Base-by-base conservation (phyloP, 2,113 vertebrate genomes). In the Callipepla californica region DNA sequence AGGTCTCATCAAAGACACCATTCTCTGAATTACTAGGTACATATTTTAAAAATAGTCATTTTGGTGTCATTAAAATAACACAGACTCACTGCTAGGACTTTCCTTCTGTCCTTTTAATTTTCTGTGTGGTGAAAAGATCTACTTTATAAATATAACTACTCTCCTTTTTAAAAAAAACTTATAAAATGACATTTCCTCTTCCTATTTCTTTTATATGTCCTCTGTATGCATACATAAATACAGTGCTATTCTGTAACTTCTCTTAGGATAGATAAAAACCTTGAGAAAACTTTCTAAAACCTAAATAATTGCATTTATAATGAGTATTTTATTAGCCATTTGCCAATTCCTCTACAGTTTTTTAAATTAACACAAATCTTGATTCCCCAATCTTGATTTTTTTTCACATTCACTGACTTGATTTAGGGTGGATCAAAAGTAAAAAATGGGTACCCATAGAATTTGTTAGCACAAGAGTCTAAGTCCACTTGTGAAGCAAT, bases 1-100 rank as follows among this genome's bases (percentile, higher is more conserved):
- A 94, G 74, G 73, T 77, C 76, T 89, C 61, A 89, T 95, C 76
- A 93, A 93, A 94, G 89, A 67, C 30, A 89, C 80, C 73, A 81
- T 61, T 47, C 62, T 82, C 83, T 87, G 85, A 90, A 92, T 96
- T 96, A 92, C 74, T 84, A 79, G 82, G 48, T 84, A 28, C 68
- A 68, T 80, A 51, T 59, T 75, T 89, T 95, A 92, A 95, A 92
- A 92, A 67, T n/a, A 89, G 70, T 62, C 1, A 92, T 91, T 93
- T 92, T 28, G 42, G 80, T 91, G 81, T 80, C 55, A 84, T 92
- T 94, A 90, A 89, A 94, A 80, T 59, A 95, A 50, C 42, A 47
- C 42, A 87, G 53, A 14, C 36, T 53, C 42, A 18, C 22, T 89
- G 16, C 45, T 83, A 69, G 83, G 65, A 20, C 30, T 65, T 85